Base-by-base conservation (phyloP, 2,888 invertebrate species). In the Drosophila nr. medialis region DNA sequence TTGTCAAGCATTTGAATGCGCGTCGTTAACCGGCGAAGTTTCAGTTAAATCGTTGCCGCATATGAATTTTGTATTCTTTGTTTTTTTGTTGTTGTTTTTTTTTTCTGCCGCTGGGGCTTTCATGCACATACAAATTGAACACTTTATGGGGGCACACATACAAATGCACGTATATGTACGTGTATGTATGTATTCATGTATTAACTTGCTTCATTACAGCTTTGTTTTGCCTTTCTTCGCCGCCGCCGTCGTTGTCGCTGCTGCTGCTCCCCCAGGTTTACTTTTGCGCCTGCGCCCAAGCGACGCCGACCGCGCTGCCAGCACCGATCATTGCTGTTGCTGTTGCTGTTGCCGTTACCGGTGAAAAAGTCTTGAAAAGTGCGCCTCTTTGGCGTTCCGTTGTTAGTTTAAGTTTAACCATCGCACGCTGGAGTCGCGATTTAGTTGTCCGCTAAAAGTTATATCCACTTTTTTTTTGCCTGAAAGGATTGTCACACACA, bases 331-430 rank as follows among this genome's bases (percentile, higher is more conserved):
- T 60, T 77, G 72, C 61, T 64, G 68, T 77, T 80, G 70, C 86
- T 86, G 89, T 83, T 71, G 29, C 29, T 6, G 42, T 42, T 21
- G 74, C 60, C 65, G 68, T 75, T 80, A 69, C 86, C 89, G 89
- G 86, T 74, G 55, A 69, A 88, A 90, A 92, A 93, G 92, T 92
- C 92, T 92, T 93, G 92, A 93, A 93, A 93, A 93, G 93, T 92
- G 91, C 89, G 91, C 91, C 91, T 91, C 86, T 84, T 82, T 81
- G 87, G 66, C 83, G 83, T 85, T 90, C 80, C 82, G 75, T 75
- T 89, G 87, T 92, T 92, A 93, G 93, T 93, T 92, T 91, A 91
- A 92, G 91, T 91, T 90, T 90, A 92, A 89, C 92, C 90, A 91
- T 87, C 91, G 91, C 87, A 88, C 83, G 83, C 90, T 78, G 82